Base-by-base conservation (phyloP, 2,888 invertebrate species). In the Epinotia bilunana region DNA sequence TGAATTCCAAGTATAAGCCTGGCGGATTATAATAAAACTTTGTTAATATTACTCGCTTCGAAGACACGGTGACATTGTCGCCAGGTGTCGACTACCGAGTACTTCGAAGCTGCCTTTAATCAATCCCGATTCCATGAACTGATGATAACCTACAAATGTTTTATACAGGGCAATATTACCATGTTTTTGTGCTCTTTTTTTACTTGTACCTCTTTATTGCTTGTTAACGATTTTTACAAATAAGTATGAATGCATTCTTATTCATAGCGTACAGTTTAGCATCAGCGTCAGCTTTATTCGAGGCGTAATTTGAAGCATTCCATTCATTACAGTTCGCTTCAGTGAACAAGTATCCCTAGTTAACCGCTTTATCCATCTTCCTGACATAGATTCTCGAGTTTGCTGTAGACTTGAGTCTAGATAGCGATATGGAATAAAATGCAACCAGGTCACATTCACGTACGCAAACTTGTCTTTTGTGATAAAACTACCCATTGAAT, bases 21-120 rank as follows among this genome's bases (percentile, higher is more conserved):
- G 53, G 60, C 67, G 62, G 67, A 63, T 77, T 68, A 70, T 68
- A 69, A 80, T 80, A 79, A 84, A 87, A 87, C 86, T 86, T 86
- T 87, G 84, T 86, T 87, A 87, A 86, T 85, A 86, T 83, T 78
- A 79, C 78, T 76, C 77, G 70, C 74, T 77, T 72, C 71, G 60
- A 60, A 74, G 77, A 70, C 60, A 71, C 64, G 72, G 72, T 61
- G 72, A 76, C 73, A 69, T 62, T 62, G 74, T 74, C 68, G 74
- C 71, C 74, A 64, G 74, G 71, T 77, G 72, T 72, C 63, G 72
- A 58, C 71, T 72, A 58, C 61, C 43, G 77, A 63, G 68, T 74
- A 57, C 65, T 20, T 62, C 57, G 57, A 65, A 67, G 53, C 71
- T 71, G 61, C 7, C 55, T 75, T 75, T 75, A 62, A 67, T 75